phyloP scores from a whole-genome alignment of 2,113 vertebrate genomes.

The Strix aluco region DNA sequence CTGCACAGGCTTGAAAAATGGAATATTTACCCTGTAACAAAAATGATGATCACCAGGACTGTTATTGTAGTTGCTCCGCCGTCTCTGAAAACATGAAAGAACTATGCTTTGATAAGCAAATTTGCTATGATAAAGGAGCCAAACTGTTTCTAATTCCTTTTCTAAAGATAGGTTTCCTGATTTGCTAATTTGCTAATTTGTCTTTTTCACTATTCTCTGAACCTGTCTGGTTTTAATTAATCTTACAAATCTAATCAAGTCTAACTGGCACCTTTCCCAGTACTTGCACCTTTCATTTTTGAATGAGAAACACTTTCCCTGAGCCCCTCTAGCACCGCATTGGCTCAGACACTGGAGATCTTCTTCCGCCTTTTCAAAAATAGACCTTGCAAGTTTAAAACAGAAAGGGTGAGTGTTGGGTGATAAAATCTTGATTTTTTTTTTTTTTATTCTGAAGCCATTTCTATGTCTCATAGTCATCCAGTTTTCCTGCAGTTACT shows the following conservation, averaged over 20 bases:
- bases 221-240: slow-evolving; percentile 22
- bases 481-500: background rate
- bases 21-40: background rate
- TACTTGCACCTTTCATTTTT: background rate
- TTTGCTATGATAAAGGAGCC: background rate
- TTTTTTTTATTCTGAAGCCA: background rate
- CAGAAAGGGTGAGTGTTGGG: background rate
- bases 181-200: slow-evolving; percentile 26
- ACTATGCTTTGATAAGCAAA: background rate
- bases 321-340: background rate
- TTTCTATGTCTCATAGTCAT: background rate
- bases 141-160: background rate
- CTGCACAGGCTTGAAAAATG: background rate
- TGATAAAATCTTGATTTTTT: background rate
- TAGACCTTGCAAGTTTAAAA: fast-evolving
- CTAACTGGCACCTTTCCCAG: slow-evolving; percentile 35
- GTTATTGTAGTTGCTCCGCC: background rate
- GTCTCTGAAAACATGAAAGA: background rate
- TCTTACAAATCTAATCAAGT: slow-evolving; percentile 12
- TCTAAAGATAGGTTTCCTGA: background rate
- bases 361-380: background rate
- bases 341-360: background rate
- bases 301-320: background rate
- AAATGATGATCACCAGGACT: background rate
- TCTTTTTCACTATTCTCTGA: slow-evolving; percentile 10